These are phyloP conservation scores for Telenomus remus DNA, from an alignment of 1,140 invertebrate genomes.

Conservation along the genomic window DNA sequence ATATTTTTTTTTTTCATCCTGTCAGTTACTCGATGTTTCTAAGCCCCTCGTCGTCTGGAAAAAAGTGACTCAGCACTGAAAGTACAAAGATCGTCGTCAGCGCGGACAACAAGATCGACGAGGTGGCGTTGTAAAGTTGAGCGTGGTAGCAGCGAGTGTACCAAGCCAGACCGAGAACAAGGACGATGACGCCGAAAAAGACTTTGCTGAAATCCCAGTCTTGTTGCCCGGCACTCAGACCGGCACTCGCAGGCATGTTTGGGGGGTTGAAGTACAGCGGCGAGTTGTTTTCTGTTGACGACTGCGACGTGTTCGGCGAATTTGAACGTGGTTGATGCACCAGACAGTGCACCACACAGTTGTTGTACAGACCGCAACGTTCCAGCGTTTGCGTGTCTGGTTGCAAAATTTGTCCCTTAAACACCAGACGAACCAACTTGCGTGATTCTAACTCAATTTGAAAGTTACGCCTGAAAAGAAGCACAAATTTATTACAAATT, in stretches of 20 bases:
- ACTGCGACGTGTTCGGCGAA: conserved; percentile 49
- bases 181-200: conserved; percentile 70
- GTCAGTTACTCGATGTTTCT: conserved; percentile 65
- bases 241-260: conserved; percentile 68
- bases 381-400: conserved; percentile 85
- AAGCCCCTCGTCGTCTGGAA: conserved; percentile 73
- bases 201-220: conserved; percentile 76
- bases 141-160: conserved; percentile 80
- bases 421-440: conserved; percentile 88
- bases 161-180: conserved; percentile 77
- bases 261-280: conserved; percentile 67
- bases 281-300: conserved; percentile 61
- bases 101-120: conserved; percentile 78
- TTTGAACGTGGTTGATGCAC: conserved; percentile 79
- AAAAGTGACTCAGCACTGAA: conserved; percentile 75
- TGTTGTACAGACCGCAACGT: conserved; percentile 87
- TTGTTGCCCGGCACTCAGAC: conserved; percentile 70
- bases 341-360: conserved; percentile 91
- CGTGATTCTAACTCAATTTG: conserved; percentile 83
- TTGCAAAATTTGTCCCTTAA: conserved; percentile 89
- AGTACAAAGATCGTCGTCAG: conserved; percentile 79
- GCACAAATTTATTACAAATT: background rate
- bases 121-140: conserved; percentile 79
- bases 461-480: conserved; percentile 86
- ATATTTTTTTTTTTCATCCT: background rate